Percentiles rank a stretch among this genome's conserved stretches.
These are phyloP conservation scores for Garra rufa DNA, from an alignment of 2,113 vertebrate genomes.

Conservation along the genomic window DNA sequence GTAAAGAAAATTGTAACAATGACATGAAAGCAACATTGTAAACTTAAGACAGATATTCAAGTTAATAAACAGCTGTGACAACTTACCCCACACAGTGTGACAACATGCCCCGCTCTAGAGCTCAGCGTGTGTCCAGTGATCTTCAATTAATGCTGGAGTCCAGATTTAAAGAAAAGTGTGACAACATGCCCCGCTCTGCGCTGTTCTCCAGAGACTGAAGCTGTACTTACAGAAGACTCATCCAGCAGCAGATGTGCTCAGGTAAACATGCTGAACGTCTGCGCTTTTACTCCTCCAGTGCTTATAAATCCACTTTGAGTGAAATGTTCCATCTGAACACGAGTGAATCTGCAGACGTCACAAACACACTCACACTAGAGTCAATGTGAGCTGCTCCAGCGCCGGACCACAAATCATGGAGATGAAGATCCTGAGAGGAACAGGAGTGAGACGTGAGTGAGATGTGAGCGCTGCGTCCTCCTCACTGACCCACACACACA, in stretches of 20 bases:
- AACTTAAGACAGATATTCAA: neutral
- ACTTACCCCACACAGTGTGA: neutral
- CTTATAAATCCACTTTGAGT: slow-evolving; percentile 16
- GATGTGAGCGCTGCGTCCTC: neutral
- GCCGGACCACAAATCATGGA: neutral
- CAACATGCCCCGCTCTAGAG: neutral
- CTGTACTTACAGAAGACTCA: slow-evolving; percentile 10
- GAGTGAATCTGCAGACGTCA: neutral
- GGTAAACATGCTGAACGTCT: slow-evolving; percentile 12
- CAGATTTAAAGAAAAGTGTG: neutral
- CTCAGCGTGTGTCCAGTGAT: no score
- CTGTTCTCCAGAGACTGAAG: neutral
- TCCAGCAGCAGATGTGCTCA: neutral
- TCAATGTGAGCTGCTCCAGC: neutral
- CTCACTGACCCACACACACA: neutral
- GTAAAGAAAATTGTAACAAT: no score
- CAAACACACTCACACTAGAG: neutral
- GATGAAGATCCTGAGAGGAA: neutral
- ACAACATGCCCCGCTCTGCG: neutral
- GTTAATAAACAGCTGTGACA: neutral
- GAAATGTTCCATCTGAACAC: neutral
- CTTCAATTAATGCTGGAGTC: neutral
- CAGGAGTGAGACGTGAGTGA: slow-evolving; percentile 5
- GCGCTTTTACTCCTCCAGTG: neutral
- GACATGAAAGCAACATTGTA: no score